phyloP scores from a whole-genome alignment of 1,140 invertebrate genomes.

The Drosophila pectinifera region DNA sequence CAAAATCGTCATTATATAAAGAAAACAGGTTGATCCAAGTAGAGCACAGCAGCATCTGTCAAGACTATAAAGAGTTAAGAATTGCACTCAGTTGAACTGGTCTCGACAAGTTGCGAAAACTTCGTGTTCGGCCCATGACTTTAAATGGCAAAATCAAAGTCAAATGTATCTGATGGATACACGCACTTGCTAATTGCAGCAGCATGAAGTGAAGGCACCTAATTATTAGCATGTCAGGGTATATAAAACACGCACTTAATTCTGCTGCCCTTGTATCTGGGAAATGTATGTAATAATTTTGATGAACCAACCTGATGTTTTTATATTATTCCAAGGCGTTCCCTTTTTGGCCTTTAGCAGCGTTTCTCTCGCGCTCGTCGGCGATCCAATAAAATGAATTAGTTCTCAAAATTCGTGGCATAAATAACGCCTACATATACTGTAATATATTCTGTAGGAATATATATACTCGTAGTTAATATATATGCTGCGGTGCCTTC shows the following conservation, averaged over 20 bases:
- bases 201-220: constrained; percentile 24
- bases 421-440: constrained; percentile 66
- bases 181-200: constrained; percentile 35
- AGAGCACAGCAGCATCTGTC: neutral
- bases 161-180: constrained; percentile 44
- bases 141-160: constrained; percentile 50
- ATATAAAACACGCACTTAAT: constrained; percentile 19
- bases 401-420: constrained; percentile 65
- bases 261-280: neutral
- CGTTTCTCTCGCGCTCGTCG: constrained; percentile 25
- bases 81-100: constrained; percentile 12
- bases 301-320: constrained; percentile 55
- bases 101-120: constrained; percentile 11
- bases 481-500: constrained; percentile 22
- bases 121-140: constrained; percentile 19
- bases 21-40: neutral
- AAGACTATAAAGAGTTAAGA: too few species aligned
- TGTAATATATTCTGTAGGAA: constrained; percentile 26
- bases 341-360: constrained; percentile 34
- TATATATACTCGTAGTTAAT: constrained; percentile 33
- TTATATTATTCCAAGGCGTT: constrained; percentile 55
- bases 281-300: constrained; percentile 22
- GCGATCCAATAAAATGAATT: constrained; percentile 55
- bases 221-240: constrained; percentile 15
- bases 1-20: neutral